A percentile compares a stretch with the other conserved stretches of the same genome.
Conservation (phyloP, 2,113 vertebrate species). For the Actenoides hombroni region DNA sequence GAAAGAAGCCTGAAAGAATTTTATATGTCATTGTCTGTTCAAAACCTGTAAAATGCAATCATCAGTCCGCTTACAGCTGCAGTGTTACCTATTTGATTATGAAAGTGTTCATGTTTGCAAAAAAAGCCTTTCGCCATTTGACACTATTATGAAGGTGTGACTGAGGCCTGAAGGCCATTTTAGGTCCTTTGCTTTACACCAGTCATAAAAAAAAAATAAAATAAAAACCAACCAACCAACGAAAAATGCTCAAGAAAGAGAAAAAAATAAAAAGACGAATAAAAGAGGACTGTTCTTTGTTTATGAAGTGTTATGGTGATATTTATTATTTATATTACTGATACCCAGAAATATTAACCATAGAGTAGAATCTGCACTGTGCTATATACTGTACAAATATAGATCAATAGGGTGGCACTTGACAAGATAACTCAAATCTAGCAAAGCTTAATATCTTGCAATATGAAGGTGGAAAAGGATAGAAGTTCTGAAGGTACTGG, state of each 20-base stretch:
- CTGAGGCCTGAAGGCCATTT: not conserved
- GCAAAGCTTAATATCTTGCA: not conserved
- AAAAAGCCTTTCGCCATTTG: not conserved
- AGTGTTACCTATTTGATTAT: not conserved
- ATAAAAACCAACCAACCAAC: rapidly evolving
- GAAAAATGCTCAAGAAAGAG: rapidly evolving
- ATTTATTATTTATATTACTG: not conserved
- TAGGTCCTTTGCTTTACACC: not conserved
- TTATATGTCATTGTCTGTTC: not conserved
- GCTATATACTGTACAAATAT: not conserved
- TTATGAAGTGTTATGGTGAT: rapidly evolving
- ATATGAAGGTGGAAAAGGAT: not conserved
- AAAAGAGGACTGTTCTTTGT: not conserved
- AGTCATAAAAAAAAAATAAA: not conserved
- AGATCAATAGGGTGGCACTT: not conserved
- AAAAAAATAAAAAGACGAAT: no score
- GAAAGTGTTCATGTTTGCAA: not conserved
- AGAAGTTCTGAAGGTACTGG: not conserved
- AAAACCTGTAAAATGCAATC: not conserved
- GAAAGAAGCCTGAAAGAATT: not conserved
- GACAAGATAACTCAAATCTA: not conserved
- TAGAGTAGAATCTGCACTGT: not conserved
- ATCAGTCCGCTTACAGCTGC: not conserved
- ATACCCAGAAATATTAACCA: not conserved
- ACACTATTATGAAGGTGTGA: not conserved